phyloP scores from a whole-genome alignment of 2,113 vertebrate species.

The Hippocampus zosterae region DNA sequence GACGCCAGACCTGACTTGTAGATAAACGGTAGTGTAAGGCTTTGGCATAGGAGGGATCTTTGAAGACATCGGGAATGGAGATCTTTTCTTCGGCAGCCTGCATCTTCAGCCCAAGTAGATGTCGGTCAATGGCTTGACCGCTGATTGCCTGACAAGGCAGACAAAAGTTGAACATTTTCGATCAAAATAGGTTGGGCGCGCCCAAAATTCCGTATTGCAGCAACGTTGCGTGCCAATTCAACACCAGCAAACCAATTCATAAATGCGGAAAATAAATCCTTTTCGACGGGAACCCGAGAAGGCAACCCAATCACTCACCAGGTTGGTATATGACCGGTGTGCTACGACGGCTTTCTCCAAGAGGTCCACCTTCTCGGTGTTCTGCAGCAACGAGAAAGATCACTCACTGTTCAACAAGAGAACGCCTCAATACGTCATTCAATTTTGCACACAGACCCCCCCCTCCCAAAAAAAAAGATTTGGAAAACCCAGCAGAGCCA shows the following conservation, averaged over 20 bases:
- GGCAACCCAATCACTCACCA: conserved; percentile 69
- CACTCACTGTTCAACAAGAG: background rate
- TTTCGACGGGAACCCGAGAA: background rate
- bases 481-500: too few relatives aligned
- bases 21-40: conserved; percentile 91
- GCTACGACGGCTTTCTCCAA: conserved; percentile 80
- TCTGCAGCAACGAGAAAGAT: conserved; percentile 62
- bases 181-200: too few relatives aligned
- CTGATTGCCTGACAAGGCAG: conserved; percentile 77
- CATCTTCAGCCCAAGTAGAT: conserved; percentile 89
- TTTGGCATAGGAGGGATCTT: conserved; percentile 81
- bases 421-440: background rate
- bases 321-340: conserved; percentile 81
- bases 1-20: conserved; percentile 85
- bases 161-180: background rate
- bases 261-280: background rate
- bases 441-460: background rate
- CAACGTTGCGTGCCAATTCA: background rate
- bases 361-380: conserved; percentile 79
- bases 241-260: background rate
- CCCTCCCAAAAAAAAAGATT: too few relatives aligned
- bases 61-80: conserved; percentile 85
- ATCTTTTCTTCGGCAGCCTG: conserved; percentile 85
- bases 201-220: background rate
- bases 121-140: conserved; percentile 91